These are phyloP conservation scores for Rattus rattus DNA, from an alignment of 2,113 vertebrate genomes.

Conservation along the genomic window DNA sequence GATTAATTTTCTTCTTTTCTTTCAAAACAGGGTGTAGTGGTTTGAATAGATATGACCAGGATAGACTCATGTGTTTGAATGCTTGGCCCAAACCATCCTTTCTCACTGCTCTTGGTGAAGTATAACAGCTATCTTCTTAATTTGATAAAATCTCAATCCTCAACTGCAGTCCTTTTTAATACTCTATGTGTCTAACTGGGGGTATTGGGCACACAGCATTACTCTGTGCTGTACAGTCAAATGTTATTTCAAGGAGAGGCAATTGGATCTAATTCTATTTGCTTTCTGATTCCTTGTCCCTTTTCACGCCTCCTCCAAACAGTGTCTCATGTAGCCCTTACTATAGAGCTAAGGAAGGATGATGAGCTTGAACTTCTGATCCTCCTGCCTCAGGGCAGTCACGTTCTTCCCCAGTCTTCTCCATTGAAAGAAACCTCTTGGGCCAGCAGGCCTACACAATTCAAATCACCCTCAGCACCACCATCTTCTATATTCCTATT, in stretches of 20 bases:
- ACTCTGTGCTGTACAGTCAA: not conserved
- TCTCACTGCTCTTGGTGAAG: not conserved
- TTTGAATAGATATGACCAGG: no score
- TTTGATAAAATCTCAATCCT: not conserved
- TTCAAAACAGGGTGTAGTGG: no score
- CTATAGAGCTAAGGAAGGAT: not conserved
- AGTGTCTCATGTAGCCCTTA: not conserved
- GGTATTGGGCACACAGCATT: not conserved
- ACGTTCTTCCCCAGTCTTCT: no score
- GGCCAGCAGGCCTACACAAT: no score
- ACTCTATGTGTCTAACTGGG: not conserved
- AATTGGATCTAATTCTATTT: not conserved
- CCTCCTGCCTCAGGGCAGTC: not conserved
- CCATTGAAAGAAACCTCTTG: no score
- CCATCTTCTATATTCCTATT: no score
- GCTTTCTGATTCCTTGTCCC: not conserved
- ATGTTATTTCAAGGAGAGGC: conserved; percentile 23
- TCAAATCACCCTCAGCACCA: no score
- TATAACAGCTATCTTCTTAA: not conserved
- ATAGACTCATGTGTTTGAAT: no score
- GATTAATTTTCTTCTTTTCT: no score
- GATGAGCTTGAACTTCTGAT: not conserved
- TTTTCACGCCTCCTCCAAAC: not conserved
- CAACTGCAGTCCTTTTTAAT: not conserved
- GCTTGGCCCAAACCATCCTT: no score